Evolutionary conservation across 64 coral and sea anemone species (phyloP).

Genomic region (Pachyseris speciosa): DNA sequence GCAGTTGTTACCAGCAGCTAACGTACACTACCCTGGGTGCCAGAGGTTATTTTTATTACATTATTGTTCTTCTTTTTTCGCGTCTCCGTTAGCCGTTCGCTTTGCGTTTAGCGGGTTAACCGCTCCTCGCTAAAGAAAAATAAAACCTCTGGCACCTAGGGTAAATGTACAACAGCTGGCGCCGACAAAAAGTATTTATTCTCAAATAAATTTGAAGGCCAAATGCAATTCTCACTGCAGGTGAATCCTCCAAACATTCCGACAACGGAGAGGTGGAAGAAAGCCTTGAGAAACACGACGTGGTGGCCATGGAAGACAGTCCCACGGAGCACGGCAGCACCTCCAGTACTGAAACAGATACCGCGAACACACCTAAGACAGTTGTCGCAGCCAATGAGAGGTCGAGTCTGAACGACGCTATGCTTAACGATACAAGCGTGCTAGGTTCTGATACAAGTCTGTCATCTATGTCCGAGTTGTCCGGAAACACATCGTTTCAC

Average conservation of each 20-base stretch:
- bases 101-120: too few species aligned
- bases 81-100: too few species aligned
- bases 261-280: not conserved
- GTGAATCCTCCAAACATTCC: not conserved
- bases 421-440: constrained; percentile 69
- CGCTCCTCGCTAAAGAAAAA: too few species aligned
- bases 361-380: constrained; percentile 61
- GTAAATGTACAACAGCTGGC: too few species aligned
- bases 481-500: constrained; percentile 81
- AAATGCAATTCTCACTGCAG: not conserved
- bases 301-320: not conserved
- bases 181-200: too few species aligned
- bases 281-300: not conserved
- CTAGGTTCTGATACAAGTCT: constrained; percentile 67
- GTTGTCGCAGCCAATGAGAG: constrained; percentile 29
- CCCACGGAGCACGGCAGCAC: not conserved
- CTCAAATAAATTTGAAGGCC: not conserved
- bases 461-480: constrained; percentile 81
- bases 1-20: too few species aligned
- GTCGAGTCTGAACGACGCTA: constrained; percentile 65
- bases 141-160: too few species aligned
- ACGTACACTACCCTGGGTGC: too few species aligned
- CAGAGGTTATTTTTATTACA: too few species aligned
- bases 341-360: constrained; percentile 71
- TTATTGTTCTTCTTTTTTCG: too few species aligned